Evolutionary conservation across 1,140 invertebrate species (phyloP).

Genomic region (Batillaria attramentaria): DNA sequence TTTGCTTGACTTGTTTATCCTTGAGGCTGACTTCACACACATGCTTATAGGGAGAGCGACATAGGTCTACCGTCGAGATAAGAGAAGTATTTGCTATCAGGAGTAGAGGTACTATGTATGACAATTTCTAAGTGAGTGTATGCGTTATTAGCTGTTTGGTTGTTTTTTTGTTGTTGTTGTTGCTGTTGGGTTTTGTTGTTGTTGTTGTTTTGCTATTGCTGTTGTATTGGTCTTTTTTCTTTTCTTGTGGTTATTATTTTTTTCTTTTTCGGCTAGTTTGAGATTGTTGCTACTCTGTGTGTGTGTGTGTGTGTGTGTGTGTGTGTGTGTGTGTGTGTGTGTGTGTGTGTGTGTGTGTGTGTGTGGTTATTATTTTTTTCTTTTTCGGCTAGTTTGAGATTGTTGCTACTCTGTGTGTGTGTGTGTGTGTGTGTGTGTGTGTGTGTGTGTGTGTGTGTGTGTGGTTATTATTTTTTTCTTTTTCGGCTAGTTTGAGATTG

Average conservation of each 20-base stretch:
- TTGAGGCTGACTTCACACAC: too few species aligned
- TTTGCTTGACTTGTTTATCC: too few species aligned
- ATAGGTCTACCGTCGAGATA: too few species aligned
- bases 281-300: background rate
- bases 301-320: background rate
- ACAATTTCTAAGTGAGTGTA: too few species aligned
- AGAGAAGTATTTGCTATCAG: too few species aligned
- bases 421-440: conserved; percentile 13
- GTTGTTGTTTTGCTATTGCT: background rate
- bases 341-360: conserved; percentile 11
- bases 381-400: too few species aligned
- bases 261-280: background rate
- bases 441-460: background rate
- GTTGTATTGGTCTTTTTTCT: background rate
- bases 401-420: too few species aligned
- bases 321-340: conserved; percentile 11
- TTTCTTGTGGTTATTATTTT: background rate
- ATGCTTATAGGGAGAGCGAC: too few species aligned
- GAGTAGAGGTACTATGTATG: too few species aligned
- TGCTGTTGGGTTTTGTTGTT: background rate
- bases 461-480: too few species aligned
- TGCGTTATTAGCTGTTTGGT: background rate
- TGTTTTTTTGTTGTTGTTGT: background rate
- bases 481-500: too few species aligned
- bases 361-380: background rate